Percentiles rank a stretch among this genome's conserved stretches.
Conservation (phyloP, 1,140 invertebrate genomes). For the Lepidurus apus region DNA sequence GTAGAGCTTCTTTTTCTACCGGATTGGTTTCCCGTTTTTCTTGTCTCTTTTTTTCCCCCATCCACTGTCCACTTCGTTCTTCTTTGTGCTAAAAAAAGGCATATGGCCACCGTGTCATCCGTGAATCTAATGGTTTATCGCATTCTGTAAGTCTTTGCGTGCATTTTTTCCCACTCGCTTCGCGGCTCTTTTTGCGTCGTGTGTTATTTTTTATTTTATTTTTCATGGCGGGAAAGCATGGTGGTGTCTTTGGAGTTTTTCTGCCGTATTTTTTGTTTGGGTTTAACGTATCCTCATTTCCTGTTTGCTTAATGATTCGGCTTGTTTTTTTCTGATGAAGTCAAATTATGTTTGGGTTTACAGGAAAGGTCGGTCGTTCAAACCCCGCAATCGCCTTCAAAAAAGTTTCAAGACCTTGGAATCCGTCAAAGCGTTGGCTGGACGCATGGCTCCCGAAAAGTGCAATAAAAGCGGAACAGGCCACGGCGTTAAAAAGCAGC, state of each 20-base stretch:
- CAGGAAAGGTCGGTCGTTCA: conserved; percentile 87
- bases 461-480: conserved; percentile 77
- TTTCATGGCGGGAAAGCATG: no score
- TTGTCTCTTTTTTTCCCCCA: neutral
- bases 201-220: neutral
- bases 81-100: conserved; percentile 56
- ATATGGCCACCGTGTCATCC: conserved; percentile 80
- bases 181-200: neutral
- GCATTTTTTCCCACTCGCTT: conserved; percentile 40
- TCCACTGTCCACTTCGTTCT: conserved; percentile 21
- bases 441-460: conserved; percentile 57
- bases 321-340: conserved; percentile 24
- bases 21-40: neutral
- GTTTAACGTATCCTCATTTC: conserved; percentile 23
- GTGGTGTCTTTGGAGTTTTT: no score
- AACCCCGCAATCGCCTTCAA: conserved; percentile 63
- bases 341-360: conserved; percentile 28
- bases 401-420: conserved; percentile 73
- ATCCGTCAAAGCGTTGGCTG: conserved; percentile 80
- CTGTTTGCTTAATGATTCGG: conserved; percentile 8
- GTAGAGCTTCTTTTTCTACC: no score
- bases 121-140: conserved; percentile 82
- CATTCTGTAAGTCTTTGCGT: conserved; percentile 73
- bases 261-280: neutral
- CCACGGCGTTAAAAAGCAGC: conserved; percentile 61